A percentile compares a stretch with the other conserved stretches of the same genome.
Conservation (phyloP, 2,888 invertebrate genomes). For the Acleris holmiana region DNA sequence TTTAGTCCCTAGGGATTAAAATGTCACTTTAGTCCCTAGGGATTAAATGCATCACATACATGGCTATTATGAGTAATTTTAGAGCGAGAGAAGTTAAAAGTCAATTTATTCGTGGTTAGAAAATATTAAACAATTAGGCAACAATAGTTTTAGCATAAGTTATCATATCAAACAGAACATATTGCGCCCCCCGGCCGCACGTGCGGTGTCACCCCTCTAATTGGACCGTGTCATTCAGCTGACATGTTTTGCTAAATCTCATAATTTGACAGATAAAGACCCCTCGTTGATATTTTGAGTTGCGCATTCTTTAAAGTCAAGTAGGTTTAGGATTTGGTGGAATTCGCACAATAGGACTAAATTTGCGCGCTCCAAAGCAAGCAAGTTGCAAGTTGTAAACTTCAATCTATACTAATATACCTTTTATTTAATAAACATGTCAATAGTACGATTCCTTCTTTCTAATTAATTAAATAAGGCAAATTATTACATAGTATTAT, state of each 20-base stretch:
- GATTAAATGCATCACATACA: too few species aligned
- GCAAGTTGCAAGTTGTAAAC: too few species aligned
- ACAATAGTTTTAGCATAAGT: constrained; percentile 61
- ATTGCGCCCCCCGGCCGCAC: constrained; percentile 64
- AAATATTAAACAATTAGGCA: constrained; percentile 54
- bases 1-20: too few species aligned
- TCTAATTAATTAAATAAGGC: too few species aligned
- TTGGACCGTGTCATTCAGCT: constrained; percentile 78
- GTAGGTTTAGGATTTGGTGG: not conserved
- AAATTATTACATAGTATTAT: too few species aligned
- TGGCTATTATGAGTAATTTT: too few species aligned
- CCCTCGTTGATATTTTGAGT: constrained; percentile 43
- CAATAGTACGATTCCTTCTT: too few species aligned
- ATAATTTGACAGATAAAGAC: constrained; percentile 72
- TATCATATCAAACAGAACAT: constrained; percentile 75
- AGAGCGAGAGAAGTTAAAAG: too few species aligned
- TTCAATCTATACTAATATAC: too few species aligned
- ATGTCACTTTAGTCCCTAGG: too few species aligned
- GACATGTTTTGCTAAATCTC: constrained; percentile 80
- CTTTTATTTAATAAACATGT: too few species aligned
- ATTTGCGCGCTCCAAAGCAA: too few species aligned
- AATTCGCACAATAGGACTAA: not conserved
- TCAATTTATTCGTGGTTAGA: not conserved
- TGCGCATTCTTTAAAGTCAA: constrained; percentile 19
- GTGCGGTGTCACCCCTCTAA: constrained; percentile 61